Evolutionary conservation across 2,113 vertebrate genomes (phyloP), one percentile per base, ranked within the genome.

Genomic region (Nettapus auritus): DNA sequence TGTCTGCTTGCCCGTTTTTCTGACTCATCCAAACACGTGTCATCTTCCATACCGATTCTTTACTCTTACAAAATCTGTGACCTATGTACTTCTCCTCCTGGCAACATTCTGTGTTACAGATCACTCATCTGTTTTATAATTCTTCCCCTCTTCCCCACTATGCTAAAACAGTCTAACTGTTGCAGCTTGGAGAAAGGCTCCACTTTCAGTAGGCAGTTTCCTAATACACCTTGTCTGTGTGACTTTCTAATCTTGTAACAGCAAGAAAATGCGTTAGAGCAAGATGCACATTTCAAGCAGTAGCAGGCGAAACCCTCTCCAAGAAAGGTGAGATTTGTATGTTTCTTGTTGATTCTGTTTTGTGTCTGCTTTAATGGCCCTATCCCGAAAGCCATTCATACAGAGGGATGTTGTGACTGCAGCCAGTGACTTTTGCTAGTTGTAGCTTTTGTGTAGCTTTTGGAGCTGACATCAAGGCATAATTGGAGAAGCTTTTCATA

Each of bases 1-100:
- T 22, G 87, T 82, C 53, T 63, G 21, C 31, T 79, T 62, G 0
- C 46, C 31, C 26, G 26, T 1, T 25, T 48, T 71, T 63, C 81
- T 66, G 79, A 62, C 29, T 64, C 78, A 63, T 57, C 40, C 59
- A 69, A 85, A 68, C 8, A 3, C 3, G 8, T 26, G 26, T 36
- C 8, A 3, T 28, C 48, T 81, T 71, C 66, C 53, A 28, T 40
- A 13, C 11, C 25, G 46, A 11, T 18, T 42, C n/a, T 69, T 59
- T 50, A 13, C 21, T 92, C 56, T 84, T 91, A 74, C 90, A 81
- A 82, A 92, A 95, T 60, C 86, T 36, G 44, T 84, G 93, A 79
- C 91, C 84, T 71, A 15, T 89, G 91, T n/a, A 14, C 81, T 68
- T 52, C 57, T 71, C 8, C 52, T 40, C 57, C 26, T 2, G 2